Evolutionary conservation across 2,113 vertebrate species (phyloP).

Genomic region (Ginglymostoma cirratum): DNA sequence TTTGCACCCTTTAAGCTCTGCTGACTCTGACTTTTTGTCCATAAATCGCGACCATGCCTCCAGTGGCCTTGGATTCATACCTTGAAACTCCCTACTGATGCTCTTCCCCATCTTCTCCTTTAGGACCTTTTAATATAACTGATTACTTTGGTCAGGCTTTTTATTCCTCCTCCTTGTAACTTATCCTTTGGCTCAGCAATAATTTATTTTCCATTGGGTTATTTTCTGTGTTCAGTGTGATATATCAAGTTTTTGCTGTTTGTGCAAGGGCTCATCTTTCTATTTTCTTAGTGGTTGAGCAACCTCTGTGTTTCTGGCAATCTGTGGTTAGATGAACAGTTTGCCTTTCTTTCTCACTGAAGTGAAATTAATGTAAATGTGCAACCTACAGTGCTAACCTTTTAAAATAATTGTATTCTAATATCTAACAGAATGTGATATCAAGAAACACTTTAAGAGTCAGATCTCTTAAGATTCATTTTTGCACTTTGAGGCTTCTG

Average conservation of each 20-base stretch:
- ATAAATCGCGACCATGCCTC: neutral
- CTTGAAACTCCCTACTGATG: neutral
- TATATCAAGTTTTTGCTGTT: neutral
- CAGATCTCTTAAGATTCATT: slow-evolving; percentile 27
- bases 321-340: neutral
- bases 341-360: neutral
- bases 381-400: neutral
- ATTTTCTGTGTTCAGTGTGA: neutral
- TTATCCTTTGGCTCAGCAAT: neutral
- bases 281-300: neutral
- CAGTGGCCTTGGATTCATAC: neutral
- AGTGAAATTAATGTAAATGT: neutral
- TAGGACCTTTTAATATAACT: neutral
- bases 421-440: neutral
- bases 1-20: neutral
- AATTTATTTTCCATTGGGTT: neutral
- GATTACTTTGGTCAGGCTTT: neutral
- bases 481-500: neutral
- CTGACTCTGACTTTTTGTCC: neutral
- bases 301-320: neutral
- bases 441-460: slow-evolving; percentile 1
- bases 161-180: neutral
- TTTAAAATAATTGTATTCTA: slow-evolving; percentile 26
- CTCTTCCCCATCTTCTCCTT: neutral
- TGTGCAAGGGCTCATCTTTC: neutral